Conservation (phyloP, 2,797 vertebrate genomes). For the Diplodus puntazzo region DNA sequence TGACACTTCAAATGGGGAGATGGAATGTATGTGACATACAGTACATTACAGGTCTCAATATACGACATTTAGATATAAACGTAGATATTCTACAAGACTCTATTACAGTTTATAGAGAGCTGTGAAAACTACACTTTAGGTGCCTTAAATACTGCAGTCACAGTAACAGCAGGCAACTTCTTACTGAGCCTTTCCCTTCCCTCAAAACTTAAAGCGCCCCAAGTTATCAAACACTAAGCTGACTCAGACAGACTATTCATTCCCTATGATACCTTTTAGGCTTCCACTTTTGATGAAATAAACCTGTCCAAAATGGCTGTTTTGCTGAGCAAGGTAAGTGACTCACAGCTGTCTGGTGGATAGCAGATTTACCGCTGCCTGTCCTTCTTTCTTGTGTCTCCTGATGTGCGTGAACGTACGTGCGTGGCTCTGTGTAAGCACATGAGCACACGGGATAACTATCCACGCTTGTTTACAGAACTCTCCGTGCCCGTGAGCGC, state of each 20-base stretch:
- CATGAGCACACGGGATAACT: background rate
- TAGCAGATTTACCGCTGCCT: slow-evolving; percentile 25
- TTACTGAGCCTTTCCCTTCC: background rate
- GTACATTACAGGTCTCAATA: background rate
- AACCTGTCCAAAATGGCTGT: slow-evolving; percentile 54
- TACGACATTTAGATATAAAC: background rate
- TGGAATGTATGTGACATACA: background rate
- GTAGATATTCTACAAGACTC: background rate
- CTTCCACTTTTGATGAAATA: slow-evolving; percentile 62
- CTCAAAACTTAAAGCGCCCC: slow-evolving; percentile 37
- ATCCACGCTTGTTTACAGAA: background rate
- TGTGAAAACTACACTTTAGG: background rate
- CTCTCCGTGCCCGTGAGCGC: background rate
- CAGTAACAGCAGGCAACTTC: slow-evolving; percentile 4
- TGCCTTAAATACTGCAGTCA: slow-evolving; percentile 8
- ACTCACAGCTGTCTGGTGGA: slow-evolving; percentile 33
- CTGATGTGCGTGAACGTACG: background rate
- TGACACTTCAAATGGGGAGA: background rate
- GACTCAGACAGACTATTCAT: slow-evolving; percentile 62
- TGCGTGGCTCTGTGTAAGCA: background rate
- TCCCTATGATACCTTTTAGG: slow-evolving; percentile 50
- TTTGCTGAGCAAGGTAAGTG: slow-evolving; percentile 63
- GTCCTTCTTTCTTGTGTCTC: background rate
- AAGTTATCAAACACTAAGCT: slow-evolving; percentile 58
- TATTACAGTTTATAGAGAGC: background rate